Percentiles rank a stretch among this genome's conserved stretches.
These are phyloP conservation scores for Petrocephalus microphthalmus DNA, from an alignment of 2,113 vertebrate genomes.

Conservation along the genomic window DNA sequence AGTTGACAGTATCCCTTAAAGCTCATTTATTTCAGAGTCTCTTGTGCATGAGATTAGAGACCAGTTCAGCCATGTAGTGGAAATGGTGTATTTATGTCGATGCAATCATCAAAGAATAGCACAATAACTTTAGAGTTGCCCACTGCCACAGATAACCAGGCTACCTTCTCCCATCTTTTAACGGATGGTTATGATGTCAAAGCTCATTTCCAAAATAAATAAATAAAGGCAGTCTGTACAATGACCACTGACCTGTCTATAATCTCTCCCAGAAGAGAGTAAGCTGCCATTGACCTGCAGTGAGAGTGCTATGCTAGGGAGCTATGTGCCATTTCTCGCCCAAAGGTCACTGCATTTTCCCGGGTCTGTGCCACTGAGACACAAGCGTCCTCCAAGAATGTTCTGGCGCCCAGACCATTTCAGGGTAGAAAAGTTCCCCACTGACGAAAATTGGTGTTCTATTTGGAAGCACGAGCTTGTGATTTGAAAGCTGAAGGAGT, in stretches of 20 bases:
- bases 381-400: not conserved
- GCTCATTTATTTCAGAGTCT: not conserved
- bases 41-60: not conserved
- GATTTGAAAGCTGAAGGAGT: not conserved
- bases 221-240: not conserved
- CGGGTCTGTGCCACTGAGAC: not conserved
- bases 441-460: not conserved
- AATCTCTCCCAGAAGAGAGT: conserved; percentile 26
- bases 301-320: not conserved
- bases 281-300: conserved; percentile 8
- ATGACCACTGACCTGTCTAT: conserved; percentile 20
- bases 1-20: not conserved
- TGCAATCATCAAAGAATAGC: conserved; percentile 47
- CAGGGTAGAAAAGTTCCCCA: not conserved
- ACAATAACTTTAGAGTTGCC: conserved; percentile 62
- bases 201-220: conserved; percentile 24
- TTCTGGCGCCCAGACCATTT: not conserved
- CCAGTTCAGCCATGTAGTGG: not conserved
- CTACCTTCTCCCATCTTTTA: conserved; percentile 35
- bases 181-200: conserved; percentile 36
- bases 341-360: not conserved
- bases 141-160: conserved; percentile 47
- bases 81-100: conserved; percentile 24
- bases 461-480: not conserved
- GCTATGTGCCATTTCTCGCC: not conserved